Evolutionary conservation across 2,888 invertebrate species (phyloP).

Genomic region (Platerodrilus igneus): DNA sequence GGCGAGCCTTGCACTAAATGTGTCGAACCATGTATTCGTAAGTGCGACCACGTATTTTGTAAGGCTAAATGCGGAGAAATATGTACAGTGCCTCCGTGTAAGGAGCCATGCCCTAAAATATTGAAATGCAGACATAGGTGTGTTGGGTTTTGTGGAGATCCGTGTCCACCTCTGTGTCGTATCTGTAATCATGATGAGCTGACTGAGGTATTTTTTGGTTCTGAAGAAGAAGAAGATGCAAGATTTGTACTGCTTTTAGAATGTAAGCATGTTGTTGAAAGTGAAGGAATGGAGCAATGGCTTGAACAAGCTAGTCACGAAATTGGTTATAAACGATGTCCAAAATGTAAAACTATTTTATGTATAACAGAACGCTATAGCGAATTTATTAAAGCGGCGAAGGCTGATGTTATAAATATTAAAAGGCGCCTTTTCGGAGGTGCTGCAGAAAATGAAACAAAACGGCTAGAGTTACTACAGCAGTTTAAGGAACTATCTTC

Average conservation of each 20-base stretch:
- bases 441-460: conserved; percentile 33
- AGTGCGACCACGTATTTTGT: conserved; percentile 53
- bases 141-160: conserved; percentile 69
- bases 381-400: conserved; percentile 48
- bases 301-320: conserved; percentile 34
- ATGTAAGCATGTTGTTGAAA: conserved; percentile 52
- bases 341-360: conserved; percentile 57
- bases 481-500: conserved; percentile 11
- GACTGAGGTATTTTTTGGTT: conserved; percentile 47
- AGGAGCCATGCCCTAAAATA: conserved; percentile 42
- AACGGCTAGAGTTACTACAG: conserved; percentile 21
- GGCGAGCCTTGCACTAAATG: conserved; percentile 47
- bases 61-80: conserved; percentile 47
- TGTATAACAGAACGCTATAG: conserved; percentile 56
- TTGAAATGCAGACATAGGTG: conserved; percentile 59
- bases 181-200: conserved; percentile 53
- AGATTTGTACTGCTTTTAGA: conserved; percentile 54
- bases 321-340: conserved; percentile 49
- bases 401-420: conserved; percentile 47
- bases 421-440: conserved; percentile 48
- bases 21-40: conserved; percentile 36
- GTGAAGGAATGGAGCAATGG: conserved; percentile 48
- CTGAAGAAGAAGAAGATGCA: conserved; percentile 54
- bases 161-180: conserved; percentile 58
- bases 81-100: conserved; percentile 50